Evolutionary conservation across 2,113 vertebrate species (phyloP).

Genomic region (Fregata magnificens): DNA sequence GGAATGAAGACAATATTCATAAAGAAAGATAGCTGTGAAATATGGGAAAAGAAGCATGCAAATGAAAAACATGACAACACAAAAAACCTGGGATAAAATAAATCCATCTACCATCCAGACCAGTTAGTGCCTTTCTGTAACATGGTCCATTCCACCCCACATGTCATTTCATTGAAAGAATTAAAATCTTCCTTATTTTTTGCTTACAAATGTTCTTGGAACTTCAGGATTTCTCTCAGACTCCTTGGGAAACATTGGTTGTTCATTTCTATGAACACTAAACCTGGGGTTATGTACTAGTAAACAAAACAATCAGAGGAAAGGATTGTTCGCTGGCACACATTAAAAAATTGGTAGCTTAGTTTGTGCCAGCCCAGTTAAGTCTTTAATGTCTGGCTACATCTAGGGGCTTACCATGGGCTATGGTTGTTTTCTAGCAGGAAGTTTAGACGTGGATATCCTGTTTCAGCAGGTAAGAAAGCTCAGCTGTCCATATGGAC

Average conservation of each 20-base stretch:
- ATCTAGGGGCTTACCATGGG: not conserved
- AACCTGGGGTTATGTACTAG: not conserved
- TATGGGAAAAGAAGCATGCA: not conserved
- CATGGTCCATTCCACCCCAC: not conserved
- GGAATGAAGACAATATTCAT: not conserved
- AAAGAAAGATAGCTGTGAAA: not conserved
- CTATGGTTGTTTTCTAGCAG: not conserved
- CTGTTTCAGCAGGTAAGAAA: not conserved
- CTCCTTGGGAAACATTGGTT: not conserved
- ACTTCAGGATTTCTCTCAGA: not conserved
- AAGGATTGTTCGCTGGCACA: not conserved
- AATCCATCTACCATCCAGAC: not conserved
- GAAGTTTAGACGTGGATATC: not conserved
- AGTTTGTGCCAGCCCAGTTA: not conserved
- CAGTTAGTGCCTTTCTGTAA: not conserved
- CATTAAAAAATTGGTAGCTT: not conserved
- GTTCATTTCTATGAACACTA: not conserved
- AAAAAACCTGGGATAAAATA: not conserved
- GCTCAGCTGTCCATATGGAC: not conserved
- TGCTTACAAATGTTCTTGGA: not conserved
- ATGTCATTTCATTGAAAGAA: not conserved
- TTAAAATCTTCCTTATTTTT: not conserved
- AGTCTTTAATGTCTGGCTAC: not conserved
- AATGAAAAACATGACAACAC: not conserved
- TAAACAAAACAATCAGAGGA: not conserved